These are phyloP conservation scores for Indri indri DNA, from an alignment of 2,113 vertebrate genomes.

Conservation along the genomic window DNA sequence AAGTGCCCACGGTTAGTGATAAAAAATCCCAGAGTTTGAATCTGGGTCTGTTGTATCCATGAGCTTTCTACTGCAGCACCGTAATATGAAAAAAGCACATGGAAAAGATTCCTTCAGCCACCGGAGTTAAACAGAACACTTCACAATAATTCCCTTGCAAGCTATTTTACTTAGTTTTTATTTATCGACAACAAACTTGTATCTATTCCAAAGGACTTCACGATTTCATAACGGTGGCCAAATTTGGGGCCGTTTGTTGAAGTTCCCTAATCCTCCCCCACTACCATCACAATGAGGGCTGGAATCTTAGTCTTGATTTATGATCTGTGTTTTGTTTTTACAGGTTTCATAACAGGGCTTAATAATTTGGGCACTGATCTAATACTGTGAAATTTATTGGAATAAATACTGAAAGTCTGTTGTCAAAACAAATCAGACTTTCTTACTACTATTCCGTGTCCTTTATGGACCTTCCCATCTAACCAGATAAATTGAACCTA, in stretches of 20 bases:
- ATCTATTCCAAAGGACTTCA: background rate
- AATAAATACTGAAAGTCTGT: conserved; percentile 37
- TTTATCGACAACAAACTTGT: background rate
- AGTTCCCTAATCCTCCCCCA: background rate
- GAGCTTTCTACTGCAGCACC: background rate
- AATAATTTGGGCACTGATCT: conserved; percentile 21
- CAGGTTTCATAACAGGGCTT: background rate
- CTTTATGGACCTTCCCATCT: background rate
- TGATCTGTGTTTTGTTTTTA: background rate
- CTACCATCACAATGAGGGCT: background rate
- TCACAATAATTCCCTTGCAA: background rate
- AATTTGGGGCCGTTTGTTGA: background rate
- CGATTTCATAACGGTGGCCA: background rate
- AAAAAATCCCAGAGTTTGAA: background rate
- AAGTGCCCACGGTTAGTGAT: background rate
- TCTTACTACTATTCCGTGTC: background rate
- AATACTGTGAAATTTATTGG: conserved; percentile 51
- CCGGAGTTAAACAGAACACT: background rate
- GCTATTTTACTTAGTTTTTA: conserved; percentile 3
- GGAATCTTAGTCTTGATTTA: conserved; percentile 18
- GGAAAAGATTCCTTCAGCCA: background rate
- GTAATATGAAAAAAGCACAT: background rate
- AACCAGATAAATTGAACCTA: background rate
- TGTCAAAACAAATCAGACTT: conserved; percentile 52
- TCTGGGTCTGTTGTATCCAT: background rate